phyloP scores from a whole-genome alignment of 2,888 invertebrate genomes.

The Doris montereyensis region DNA sequence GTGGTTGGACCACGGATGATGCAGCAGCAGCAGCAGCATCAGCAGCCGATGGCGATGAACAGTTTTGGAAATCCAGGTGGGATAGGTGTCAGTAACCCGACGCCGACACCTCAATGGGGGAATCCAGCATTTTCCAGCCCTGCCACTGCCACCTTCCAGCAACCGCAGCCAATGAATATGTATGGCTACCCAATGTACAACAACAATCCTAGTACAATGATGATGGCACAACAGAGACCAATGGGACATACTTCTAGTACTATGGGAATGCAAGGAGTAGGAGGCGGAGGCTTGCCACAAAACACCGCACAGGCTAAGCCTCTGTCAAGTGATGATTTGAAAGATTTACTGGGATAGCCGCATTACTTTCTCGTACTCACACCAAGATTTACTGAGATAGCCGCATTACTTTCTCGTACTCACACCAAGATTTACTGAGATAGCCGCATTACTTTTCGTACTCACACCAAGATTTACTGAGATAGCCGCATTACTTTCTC shows the following conservation, averaged over 20 bases:
- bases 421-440: too few relatives aligned
- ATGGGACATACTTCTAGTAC: not conserved
- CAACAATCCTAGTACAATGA: not conserved
- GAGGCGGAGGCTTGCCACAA: not conserved
- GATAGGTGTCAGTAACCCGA: not conserved
- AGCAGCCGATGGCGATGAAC: slow-evolving; percentile 5
- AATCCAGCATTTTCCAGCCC: not conserved
- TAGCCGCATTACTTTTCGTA: too few relatives aligned
- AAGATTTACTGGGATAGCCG: slow-evolving; percentile 32
- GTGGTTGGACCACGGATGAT: not conserved
- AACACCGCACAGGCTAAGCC: not conserved
- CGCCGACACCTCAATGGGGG: not conserved
- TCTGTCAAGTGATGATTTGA: slow-evolving; percentile 30
- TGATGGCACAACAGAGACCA: slow-evolving; percentile 1
- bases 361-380: too few relatives aligned
- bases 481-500: too few relatives aligned
- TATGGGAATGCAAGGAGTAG: slow-evolving; percentile 6
- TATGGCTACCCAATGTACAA: too few relatives aligned
- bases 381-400: too few relatives aligned
- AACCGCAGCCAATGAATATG: too few relatives aligned
- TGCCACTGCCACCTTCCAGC: not conserved
- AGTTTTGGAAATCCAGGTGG: not conserved
- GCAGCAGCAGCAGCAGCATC: not conserved
- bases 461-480: too few relatives aligned
- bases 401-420: too few relatives aligned